Base-by-base conservation (phyloP, 1,140 invertebrate genomes). In the Megalonaias nervosa region DNA sequence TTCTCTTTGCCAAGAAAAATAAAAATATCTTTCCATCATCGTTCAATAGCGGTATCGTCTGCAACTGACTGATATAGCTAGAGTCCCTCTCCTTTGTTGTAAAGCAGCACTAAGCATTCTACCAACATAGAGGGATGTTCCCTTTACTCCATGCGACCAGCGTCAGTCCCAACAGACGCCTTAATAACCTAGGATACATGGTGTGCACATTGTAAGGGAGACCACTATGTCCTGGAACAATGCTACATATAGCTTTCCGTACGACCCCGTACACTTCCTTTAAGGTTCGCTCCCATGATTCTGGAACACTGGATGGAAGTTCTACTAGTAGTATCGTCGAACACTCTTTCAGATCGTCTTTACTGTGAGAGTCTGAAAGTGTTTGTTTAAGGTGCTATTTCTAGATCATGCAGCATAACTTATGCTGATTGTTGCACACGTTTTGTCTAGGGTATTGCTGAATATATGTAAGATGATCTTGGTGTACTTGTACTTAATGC, bases 11-110 rank as follows among this genome's bases (percentile, higher is more conserved):
- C n/a, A 77, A 17, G 15, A 77, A 55, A 17, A 67, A 71, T 21
- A 75, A 68, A 17, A 77, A 71, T 77, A 71, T 71, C 38, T 77
- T 71, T 23, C 75, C 70, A n/a, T 77, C 75, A 38, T 72, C 62
- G 58, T 58, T 77, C 60, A 72, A 57, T 56, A 75, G 66, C 21
- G 72, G 70, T 19, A 75, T 80, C 21, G 72, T 61, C 62, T 60
- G n/a, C 60, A 80, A 80, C 61, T 80, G 68, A 17, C 56, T 70
- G 55, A 80, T 67, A 56, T 68, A 19, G 19, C 67, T 57, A 12
- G 77, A 74, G 57, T 79, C 61, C 55, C 75, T 60, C 60, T 80
- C 73, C 48, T 71, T 80, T 55, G 68, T 67, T 17, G 59, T 23
- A 26, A 74, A 65, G 26, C 48, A 23, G 23, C 67, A 72, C n/a